Conservation (phyloP, 2,797 vertebrate genomes). For the Mormyrus hasselquistii region DNA sequence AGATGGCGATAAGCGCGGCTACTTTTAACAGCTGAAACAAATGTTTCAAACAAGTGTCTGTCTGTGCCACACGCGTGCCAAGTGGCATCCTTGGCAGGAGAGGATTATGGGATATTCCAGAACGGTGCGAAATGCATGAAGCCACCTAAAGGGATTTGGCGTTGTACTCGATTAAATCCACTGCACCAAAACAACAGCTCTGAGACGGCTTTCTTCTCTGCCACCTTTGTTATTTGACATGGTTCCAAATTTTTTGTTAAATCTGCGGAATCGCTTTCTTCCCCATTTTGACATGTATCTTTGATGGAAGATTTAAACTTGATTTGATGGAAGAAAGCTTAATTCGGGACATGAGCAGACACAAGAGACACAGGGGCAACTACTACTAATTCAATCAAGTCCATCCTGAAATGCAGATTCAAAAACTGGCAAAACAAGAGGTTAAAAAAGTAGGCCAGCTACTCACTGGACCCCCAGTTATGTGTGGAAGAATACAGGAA, state of each 20-base stretch:
- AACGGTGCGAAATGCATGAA: slow-evolving; percentile 13
- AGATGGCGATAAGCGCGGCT: background rate
- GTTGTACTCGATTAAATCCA: slow-evolving; percentile 4
- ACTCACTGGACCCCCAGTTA: background rate
- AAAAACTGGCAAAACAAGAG: background rate
- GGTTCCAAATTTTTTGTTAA: background rate
- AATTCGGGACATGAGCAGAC: background rate
- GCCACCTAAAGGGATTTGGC: slow-evolving; percentile 9
- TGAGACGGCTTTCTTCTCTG: background rate
- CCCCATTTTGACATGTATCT: background rate
- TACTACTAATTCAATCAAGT: background rate
- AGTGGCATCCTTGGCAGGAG: slow-evolving; percentile 8
- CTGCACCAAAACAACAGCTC: slow-evolving; percentile 14
- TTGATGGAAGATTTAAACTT: background rate
- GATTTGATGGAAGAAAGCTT: background rate
- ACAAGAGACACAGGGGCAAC: background rate
- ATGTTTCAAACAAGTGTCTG: slow-evolving; percentile 17
- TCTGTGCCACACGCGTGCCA: background rate
- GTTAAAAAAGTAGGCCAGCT: background rate
- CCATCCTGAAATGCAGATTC: background rate
- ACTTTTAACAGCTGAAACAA: slow-evolving; percentile 12
- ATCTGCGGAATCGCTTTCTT: background rate
- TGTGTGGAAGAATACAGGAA: background rate
- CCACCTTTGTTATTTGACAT: background rate
- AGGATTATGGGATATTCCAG: slow-evolving; percentile 14